A percentile compares a stretch with the other conserved stretches of the same genome.
phyloP scores from a whole-genome alignment of 2,113 vertebrate species.

The Gulo gulo region DNA sequence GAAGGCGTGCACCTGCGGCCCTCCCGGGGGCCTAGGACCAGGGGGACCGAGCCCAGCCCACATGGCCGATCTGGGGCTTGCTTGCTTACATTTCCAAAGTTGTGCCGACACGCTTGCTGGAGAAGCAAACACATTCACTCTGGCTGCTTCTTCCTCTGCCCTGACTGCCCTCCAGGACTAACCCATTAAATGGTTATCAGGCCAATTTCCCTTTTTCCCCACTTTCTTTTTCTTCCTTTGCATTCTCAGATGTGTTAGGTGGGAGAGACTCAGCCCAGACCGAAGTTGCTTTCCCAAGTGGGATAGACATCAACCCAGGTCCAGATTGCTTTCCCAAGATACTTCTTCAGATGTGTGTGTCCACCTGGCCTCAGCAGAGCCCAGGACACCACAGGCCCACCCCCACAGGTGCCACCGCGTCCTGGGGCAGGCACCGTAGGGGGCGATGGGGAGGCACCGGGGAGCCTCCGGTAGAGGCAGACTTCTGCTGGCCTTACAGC shows the following conservation, averaged over 20 bases:
- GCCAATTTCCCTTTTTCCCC: not conserved
- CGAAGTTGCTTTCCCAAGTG: not conserved
- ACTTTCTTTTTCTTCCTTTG: not conserved
- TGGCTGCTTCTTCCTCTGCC: not conserved
- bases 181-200: not conserved
- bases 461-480: not conserved
- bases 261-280: not conserved
- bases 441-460: rapidly evolving
- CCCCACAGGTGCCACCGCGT: rapidly evolving
- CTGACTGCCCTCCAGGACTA: not conserved
- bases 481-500: not conserved
- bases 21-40: rapidly evolving
- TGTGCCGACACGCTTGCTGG: not conserved
- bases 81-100: rapidly evolving
- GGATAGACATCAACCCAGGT: not conserved
- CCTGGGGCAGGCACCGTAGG: rapidly evolving
- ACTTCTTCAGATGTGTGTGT: not conserved
- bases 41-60: not conserved
- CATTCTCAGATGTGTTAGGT: not conserved
- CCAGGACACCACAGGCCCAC: not conserved
- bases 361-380: not conserved
- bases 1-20: not conserved
- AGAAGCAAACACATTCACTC: not conserved
- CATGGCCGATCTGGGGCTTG: not conserved
- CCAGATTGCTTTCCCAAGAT: not conserved